Percentiles rank a stretch among this genome's conserved stretches.
These are phyloP conservation scores for Potorous gilbertii DNA, from an alignment of 2,797 vertebrate genomes.

Conservation along the genomic window DNA sequence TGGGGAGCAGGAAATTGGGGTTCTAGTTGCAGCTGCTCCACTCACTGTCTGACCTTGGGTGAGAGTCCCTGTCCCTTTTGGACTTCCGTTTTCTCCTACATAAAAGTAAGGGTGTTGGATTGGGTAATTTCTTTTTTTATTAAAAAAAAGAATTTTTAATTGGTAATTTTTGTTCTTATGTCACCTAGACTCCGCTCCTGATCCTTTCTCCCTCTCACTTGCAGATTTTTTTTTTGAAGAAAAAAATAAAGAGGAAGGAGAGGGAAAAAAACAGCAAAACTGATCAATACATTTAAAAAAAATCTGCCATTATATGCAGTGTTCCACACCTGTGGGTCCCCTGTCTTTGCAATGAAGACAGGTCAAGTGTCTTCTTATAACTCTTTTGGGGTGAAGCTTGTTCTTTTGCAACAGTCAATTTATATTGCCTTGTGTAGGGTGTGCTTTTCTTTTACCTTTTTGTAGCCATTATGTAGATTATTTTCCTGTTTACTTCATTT, in stretches of 20 bases:
- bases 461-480: not conserved
- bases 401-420: not conserved
- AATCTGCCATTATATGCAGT: not conserved
- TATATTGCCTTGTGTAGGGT: not conserved
- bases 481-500: not conserved
- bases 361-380: not conserved
- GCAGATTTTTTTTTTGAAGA: not conserved
- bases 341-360: not conserved
- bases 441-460: not conserved
- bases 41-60: not conserved
- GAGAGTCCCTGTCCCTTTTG: not conserved
- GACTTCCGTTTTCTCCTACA: not conserved
- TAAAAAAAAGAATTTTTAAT: not conserved
- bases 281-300: not conserved
- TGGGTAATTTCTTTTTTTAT: not conserved
- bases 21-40: not conserved
- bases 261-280: not conserved
- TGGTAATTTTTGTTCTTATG: not conserved
- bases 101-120: not conserved
- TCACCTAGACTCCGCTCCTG: not conserved
- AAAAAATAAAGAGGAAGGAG: not conserved
- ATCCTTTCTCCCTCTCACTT: not conserved
- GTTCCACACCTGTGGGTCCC: not conserved
- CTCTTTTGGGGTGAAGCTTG: not conserved
- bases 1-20: not conserved